Base-by-base conservation (phyloP, 2,888 invertebrate species). In the Orthosia incerta region DNA sequence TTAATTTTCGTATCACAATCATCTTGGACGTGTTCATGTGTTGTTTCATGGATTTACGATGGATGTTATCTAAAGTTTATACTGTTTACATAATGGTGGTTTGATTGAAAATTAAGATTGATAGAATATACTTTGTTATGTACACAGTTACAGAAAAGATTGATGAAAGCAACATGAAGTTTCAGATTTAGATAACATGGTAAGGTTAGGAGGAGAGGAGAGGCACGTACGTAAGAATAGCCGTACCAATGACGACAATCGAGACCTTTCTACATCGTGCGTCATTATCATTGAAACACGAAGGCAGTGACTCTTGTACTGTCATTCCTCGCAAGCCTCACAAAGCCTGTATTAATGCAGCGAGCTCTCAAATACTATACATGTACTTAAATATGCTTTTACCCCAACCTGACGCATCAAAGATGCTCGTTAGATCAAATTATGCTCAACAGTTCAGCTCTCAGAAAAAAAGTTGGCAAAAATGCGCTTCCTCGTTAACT, bases 401-500 rank as follows among this genome's bases (percentile, higher is more conserved):
- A 82, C 46, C 20, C 11, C 70, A 55, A 18, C 46, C 15, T 59
- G 63, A 56, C 67, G 62, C 73, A 74, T 84, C 82, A 88, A 89
- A 85, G 83, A 81, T 78, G 84, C 84, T 89, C 87, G 86, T 89
- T 89, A 87, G 80, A 86, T 82, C 76, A 86, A 87, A 88, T 85
- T 85, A 86, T 76, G 76, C 82, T 85, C 62, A 71, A 71, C 62
- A 70, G 64, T 76, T 70, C 71, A 76, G 57, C 60, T 68, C 56
- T 69, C 70, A 70, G 73, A 61, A 67, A 74, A 86, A 83, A 83
- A 74, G 59, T 73, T 48, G 20, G 64, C 63, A 64, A 74, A 81
- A 83, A 81, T 75, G 72, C 72, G 79, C 82, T 77, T 74, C 84
- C 88, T 90, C 90, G 91, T 89, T 91, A 91, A 89, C 91, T 86